Evolutionary conservation across 2,113 vertebrate species (phyloP).

Genomic region (Chionomys nivalis): DNA sequence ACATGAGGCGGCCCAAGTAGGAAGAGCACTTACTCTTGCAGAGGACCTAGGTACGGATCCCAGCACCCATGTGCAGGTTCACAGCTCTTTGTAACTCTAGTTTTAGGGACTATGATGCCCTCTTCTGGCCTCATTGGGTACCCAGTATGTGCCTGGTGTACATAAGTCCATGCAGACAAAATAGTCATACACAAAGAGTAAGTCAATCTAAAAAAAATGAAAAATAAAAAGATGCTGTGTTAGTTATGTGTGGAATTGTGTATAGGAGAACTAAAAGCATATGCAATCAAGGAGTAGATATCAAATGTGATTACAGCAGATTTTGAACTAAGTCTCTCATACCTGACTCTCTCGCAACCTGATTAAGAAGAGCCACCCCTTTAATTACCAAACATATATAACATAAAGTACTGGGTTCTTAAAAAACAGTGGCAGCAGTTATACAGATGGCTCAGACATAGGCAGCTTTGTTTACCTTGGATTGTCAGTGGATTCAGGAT

Average conservation of each 20-base stretch:
- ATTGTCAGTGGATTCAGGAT: not conserved
- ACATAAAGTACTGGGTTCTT: not conserved
- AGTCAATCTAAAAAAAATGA: not conserved
- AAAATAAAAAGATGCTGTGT: not conserved
- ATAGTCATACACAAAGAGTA: too few relatives aligned
- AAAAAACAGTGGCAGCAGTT: not conserved
- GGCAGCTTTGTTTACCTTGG: not conserved
- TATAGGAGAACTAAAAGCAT: not conserved
- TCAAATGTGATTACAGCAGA: not conserved
- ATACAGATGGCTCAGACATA: not conserved
- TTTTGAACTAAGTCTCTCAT: slow-evolving; percentile 37
- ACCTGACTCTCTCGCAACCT: not conserved
- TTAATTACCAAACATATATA: not conserved
- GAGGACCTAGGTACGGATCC: not conserved
- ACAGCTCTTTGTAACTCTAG: not conserved
- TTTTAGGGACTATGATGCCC: not conserved
- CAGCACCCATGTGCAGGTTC: not conserved
- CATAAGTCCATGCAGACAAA: not conserved
- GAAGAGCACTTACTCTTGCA: not conserved
- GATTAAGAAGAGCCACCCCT: not conserved
- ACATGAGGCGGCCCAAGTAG: not conserved
- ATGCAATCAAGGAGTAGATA: not conserved
- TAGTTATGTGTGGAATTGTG: not conserved
- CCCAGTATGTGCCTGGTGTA: not conserved
- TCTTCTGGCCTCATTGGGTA: not conserved